Evolutionary conservation across 2,797 vertebrate species (phyloP).

Genomic region (Bucorvus abyssinicus): DNA sequence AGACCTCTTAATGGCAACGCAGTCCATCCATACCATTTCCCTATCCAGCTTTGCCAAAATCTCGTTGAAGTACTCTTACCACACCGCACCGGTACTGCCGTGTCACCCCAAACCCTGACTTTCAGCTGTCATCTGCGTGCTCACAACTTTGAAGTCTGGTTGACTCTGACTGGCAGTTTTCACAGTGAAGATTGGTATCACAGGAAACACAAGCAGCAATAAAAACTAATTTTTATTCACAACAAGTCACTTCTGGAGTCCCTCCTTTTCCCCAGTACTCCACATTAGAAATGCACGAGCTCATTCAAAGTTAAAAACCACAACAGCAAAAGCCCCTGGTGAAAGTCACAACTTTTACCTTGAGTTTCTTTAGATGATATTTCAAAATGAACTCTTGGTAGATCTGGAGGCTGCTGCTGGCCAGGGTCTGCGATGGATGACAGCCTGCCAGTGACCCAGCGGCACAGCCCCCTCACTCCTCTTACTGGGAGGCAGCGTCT

Average conservation of each 20-base stretch:
- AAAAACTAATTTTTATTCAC: background rate
- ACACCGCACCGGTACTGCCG: background rate
- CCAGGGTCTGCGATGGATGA: rapidly evolving
- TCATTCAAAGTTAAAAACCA: background rate
- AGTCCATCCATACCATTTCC: background rate
- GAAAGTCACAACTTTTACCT: background rate
- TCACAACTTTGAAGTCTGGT: background rate
- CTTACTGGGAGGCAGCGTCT: background rate
- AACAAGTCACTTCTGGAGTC: background rate
- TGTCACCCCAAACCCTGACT: background rate
- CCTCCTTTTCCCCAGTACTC: background rate
- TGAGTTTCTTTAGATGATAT: background rate
- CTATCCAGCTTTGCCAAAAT: background rate
- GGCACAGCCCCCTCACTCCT: background rate
- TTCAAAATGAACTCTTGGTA: background rate
- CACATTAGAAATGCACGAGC: background rate
- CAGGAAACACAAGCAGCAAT: background rate
- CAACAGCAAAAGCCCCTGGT: background rate
- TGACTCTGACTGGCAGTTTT: background rate
- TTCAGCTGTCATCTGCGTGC: background rate
- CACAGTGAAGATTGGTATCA: background rate
- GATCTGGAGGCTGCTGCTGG: background rate
- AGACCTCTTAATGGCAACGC: background rate
- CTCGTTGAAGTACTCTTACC: background rate
- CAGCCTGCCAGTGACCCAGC: background rate